phyloP scores from a whole-genome alignment of 2,888 invertebrate genomes.

The Carabus problematicus region DNA sequence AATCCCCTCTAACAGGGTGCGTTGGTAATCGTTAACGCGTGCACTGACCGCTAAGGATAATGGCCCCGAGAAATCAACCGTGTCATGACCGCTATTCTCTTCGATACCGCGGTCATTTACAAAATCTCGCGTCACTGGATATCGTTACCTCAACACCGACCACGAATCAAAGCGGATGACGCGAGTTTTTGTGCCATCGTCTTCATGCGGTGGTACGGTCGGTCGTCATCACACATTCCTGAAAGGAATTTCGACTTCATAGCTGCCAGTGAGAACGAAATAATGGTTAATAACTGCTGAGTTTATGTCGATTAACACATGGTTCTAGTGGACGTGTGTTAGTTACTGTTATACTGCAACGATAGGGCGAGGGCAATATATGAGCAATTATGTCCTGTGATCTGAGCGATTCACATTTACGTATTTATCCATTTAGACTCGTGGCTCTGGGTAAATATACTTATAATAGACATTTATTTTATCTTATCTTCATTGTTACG shows the following conservation, averaged over 20 bases:
- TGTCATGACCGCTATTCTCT: constrained; percentile 18
- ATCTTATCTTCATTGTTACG: no score
- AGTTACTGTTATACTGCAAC: no score
- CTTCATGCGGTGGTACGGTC: neutral
- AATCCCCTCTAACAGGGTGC: constrained; percentile 11
- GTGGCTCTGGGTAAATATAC: no score
- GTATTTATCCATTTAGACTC: no score
- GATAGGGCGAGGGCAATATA: no score
- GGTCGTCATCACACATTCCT: no score
- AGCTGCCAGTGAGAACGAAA: neutral
- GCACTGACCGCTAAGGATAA: constrained; percentile 11
- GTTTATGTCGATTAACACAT: constrained; percentile 14
- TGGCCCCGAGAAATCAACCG: constrained; percentile 18
- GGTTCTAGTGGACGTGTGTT: no score
- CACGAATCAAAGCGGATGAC: constrained; percentile 1
- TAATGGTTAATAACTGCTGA: constrained; percentile 3
- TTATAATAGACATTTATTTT: no score
- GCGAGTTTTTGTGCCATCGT: neutral
- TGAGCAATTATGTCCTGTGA: no score
- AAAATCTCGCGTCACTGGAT: constrained; percentile 11
- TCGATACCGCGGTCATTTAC: constrained; percentile 19
- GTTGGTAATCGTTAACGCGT: constrained; percentile 9
- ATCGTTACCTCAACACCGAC: neutral
- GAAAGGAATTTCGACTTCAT: no score
- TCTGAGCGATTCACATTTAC: no score